These are phyloP conservation scores for Neopipo cinnamomea DNA, from an alignment of 2,113 vertebrate species.

Conservation along the genomic window DNA sequence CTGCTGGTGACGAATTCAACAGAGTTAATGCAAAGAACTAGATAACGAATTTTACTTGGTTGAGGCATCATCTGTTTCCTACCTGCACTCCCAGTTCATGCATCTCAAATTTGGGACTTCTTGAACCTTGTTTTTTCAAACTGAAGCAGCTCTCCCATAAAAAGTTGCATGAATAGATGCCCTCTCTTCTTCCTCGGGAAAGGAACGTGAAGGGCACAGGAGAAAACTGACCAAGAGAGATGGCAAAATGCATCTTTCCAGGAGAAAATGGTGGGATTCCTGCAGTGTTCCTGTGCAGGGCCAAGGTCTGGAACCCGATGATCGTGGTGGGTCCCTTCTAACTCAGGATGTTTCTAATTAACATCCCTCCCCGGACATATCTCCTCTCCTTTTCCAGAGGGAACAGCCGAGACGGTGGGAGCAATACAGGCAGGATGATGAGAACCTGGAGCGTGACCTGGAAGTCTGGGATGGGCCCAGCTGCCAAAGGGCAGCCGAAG, in stretches of 20 bases:
- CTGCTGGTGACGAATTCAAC: background rate
- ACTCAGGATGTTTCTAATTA: background rate
- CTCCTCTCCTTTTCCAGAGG: background rate
- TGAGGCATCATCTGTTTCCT: background rate
- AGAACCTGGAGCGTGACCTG: background rate
- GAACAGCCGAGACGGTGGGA: rapidly evolving
- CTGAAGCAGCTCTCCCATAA: background rate
- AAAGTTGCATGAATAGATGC: background rate
- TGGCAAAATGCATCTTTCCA: background rate
- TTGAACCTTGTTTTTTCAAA: background rate
- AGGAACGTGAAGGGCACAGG: background rate
- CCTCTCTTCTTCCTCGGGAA: background rate
- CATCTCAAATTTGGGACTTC: background rate
- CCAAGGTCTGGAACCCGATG: background rate
- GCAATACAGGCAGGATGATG: background rate
- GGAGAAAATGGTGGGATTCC: background rate
- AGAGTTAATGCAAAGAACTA: background rate
- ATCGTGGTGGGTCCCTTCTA: background rate
- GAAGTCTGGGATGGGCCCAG: background rate
- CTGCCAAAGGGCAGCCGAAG: background rate
- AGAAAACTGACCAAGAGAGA: background rate
- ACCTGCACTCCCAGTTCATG: background rate
- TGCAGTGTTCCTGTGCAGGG: background rate
- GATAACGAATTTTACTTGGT: background rate
- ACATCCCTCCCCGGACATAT: rapidly evolving